A percentile compares a stretch with the other conserved stretches of the same genome.
Conservation (phyloP, 1,140 invertebrate genomes). For the Meloidogyne floridensis region DNA sequence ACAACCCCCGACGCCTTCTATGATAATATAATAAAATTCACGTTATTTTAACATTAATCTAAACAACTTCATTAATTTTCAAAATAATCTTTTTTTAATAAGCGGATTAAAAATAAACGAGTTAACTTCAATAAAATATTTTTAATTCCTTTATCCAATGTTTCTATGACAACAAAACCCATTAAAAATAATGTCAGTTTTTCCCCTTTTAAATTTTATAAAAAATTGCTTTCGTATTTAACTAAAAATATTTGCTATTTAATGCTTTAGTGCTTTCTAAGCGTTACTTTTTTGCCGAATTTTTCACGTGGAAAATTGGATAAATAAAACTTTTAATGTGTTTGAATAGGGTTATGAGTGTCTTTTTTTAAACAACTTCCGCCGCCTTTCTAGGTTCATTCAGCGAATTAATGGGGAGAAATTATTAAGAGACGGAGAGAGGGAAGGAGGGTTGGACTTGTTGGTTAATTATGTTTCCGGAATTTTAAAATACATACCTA, state of each 20-base stretch:
- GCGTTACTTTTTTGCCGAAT: not conserved
- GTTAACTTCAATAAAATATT: not conserved
- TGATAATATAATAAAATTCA: no score
- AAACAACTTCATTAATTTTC: no score
- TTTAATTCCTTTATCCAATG: not conserved
- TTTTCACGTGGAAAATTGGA: not conserved
- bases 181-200: not conserved
- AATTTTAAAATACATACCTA: no score
- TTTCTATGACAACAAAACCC: not conserved
- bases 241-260: not conserved
- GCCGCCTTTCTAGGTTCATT: not conserved
- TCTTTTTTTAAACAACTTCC: not conserved
- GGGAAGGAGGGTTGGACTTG: not conserved
- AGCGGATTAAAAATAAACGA: no score
- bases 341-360: not conserved
- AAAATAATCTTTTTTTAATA: no score
- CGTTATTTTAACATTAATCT: no score
- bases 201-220: not conserved
- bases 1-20: no score
- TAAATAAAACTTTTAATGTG: not conserved
- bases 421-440: not conserved
- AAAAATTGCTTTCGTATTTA: slow-evolving; percentile 1
- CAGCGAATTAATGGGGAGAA: not conserved
- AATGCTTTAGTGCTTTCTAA: not conserved
- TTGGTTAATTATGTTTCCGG: no score